Base-by-base conservation (phyloP, 2,113 vertebrate species). In the Percina caprodes region DNA sequence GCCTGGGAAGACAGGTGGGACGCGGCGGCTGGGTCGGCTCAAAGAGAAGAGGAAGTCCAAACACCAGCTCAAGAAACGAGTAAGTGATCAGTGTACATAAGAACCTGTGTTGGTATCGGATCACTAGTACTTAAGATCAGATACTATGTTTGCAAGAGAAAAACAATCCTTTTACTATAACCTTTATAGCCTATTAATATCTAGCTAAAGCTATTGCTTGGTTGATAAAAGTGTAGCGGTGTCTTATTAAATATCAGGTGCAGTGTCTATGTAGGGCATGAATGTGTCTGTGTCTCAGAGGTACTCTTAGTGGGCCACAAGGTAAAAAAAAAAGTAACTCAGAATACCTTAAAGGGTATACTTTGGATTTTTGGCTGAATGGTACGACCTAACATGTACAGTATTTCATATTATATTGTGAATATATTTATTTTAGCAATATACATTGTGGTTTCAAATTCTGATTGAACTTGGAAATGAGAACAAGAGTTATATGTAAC, bases 21-120 rank as follows among this genome's bases (percentile, higher is more conserved):
- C 97, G 73, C 95, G 95, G 26, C 95, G 97, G 24, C 94, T 96
- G 2, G 97, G 97, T 1, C 87, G 97, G 49, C 96, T 97, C 0
- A 99, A 99, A 90, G 98, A 99, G 93, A 99, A 99, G 62, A 96
- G 98, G 85, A 99, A 99, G 89, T 99, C 98, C 10, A 99, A 99
- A 91, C 98, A 99, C 94, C 97, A 98, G 79, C 95, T 99, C 39
- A 99, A 99, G 91, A 99, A 99, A 91, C 94, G 98, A 94, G 98
- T 99, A 75, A 94, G 95, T 91, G 46, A 54, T 45, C 3, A 24
- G 33, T 61, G 1, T 18, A 5, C 5, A 60, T 45, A 42, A 2
- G n/a, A 77, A 42, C 39, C 21, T 56, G 18, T 15, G 23, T 30
- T 52, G 13, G 19, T 33, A 33, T 61, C 52, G 26, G 7, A 33